Percentiles rank a stretch among this genome's conserved stretches.
Evolutionary conservation across 2,888 invertebrate species (phyloP).

Genomic region (Hydrotaea cyrtoneurina): DNA sequence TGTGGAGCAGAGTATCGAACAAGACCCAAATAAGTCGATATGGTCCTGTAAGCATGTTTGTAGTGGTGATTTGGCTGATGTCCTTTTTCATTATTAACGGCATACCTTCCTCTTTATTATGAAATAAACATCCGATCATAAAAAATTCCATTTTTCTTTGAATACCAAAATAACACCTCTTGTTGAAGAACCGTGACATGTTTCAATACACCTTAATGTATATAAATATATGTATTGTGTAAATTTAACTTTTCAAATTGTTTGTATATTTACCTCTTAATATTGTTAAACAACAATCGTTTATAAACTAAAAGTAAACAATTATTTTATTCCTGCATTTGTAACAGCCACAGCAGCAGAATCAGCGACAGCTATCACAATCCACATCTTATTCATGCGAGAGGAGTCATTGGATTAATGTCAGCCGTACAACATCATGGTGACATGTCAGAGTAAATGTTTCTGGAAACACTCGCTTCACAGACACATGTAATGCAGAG

Average conservation of each 20-base stretch:
- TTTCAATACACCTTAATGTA: no score
- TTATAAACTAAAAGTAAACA: conserved; percentile 57
- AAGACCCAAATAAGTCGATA: no score
- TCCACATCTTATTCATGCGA: conserved; percentile 59
- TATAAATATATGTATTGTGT: neutral
- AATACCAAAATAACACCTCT: no score
- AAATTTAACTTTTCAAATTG: neutral
- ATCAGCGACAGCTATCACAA: conserved; percentile 35
- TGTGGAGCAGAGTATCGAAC: no score
- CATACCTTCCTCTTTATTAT: no score
- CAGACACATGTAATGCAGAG: no score
- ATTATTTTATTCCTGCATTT: conserved; percentile 26
- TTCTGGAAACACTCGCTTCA: conserved; percentile 34
- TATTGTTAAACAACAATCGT: conserved; percentile 53
- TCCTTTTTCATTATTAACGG: no score
- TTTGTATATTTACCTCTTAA: conserved; percentile 43
- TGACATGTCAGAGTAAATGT: conserved; percentile 60
- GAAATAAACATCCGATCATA: no score
- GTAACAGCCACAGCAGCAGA: neutral
- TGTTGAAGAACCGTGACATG: no score
- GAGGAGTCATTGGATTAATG: conserved; percentile 42
- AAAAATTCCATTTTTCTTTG: no score
- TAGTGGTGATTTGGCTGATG: no score
- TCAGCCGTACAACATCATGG: conserved; percentile 50
- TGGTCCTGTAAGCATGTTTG: no score